Evolutionary conservation across 2,888 invertebrate genomes (phyloP).

Genomic region (Caenorhabditis plicata): DNA sequence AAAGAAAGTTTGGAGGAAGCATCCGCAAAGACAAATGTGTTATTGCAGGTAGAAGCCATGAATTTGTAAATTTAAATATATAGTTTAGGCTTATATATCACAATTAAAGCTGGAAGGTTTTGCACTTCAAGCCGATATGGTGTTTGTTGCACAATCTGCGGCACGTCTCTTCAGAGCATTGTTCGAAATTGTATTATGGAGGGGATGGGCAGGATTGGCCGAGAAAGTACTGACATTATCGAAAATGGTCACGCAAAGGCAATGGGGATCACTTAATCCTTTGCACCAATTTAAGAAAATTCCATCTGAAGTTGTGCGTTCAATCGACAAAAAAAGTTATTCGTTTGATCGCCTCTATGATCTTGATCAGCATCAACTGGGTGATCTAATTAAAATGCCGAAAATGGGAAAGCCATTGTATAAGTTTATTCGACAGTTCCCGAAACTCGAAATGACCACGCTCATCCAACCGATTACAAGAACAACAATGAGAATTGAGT

Average conservation of each 20-base stretch:
- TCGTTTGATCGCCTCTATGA: constrained; percentile 79
- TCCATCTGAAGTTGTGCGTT: constrained; percentile 87
- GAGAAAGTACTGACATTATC: constrained; percentile 88
- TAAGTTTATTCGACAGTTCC: constrained; percentile 86
- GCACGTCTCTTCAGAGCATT: constrained; percentile 91
- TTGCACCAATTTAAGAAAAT: constrained; percentile 87
- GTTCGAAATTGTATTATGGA: constrained; percentile 87
- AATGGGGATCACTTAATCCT: constrained; percentile 98
- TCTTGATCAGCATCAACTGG: constrained; percentile 92
- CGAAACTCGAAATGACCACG: constrained; percentile 90
- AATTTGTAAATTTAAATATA: no score
- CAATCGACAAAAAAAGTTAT: constrained; percentile 88
- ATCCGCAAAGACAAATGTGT: constrained; percentile 77
- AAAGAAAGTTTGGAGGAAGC: constrained; percentile 98
- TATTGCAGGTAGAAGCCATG: no score
- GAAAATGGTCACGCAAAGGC: constrained; percentile 94
- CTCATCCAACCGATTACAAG: constrained; percentile 95
- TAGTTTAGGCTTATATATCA: constrained; percentile 98
- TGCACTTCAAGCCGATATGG: constrained; percentile 98
- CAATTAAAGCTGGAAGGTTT: constrained; percentile 97
- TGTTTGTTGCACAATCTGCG: constrained; percentile 96
- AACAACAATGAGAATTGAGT: constrained; percentile 84
- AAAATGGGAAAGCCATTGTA: constrained; percentile 92
- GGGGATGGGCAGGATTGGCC: constrained; percentile 95
- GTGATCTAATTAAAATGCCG: constrained; percentile 83